Percentiles rank a stretch among this genome's conserved stretches.
phyloP scores from a whole-genome alignment of 2,797 vertebrate genomes.

The Sebastes taczanowskii region DNA sequence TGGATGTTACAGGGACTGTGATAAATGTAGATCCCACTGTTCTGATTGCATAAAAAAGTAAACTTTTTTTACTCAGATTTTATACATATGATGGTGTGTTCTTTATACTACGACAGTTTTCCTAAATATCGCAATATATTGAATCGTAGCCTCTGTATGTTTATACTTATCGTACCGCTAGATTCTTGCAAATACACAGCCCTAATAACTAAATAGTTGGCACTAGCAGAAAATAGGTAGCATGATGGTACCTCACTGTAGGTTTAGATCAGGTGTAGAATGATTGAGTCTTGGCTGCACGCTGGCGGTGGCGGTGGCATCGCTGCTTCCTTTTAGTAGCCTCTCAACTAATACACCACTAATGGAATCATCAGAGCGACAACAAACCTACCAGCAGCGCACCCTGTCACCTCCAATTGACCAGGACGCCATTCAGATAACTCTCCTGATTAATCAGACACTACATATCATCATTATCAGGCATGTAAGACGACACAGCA shows the following conservation, averaged over 20 bases:
- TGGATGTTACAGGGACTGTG: no score
- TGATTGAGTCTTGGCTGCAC: slow-evolving; percentile 4
- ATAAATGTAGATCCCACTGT: no score
- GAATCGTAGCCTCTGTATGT: no score
- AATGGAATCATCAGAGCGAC: slow-evolving; percentile 53
- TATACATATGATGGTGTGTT: no score
- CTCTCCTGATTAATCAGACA: slow-evolving; percentile 49
- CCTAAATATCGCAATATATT: no score
- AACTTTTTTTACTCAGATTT: no score
- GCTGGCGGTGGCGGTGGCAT: not conserved
- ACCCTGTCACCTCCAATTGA: slow-evolving; percentile 59
- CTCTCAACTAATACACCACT: slow-evolving; percentile 34
- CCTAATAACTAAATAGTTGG: not conserved
- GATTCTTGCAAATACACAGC: no score
- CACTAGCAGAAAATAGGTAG: not conserved
- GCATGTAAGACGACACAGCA: slow-evolving; percentile 48
- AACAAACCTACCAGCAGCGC: slow-evolving; percentile 38
- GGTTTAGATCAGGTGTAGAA: not conserved
- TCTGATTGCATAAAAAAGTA: no score
- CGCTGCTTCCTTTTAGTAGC: slow-evolving; percentile 26
- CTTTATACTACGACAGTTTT: no score
- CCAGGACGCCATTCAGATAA: slow-evolving; percentile 42
- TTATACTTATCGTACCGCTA: no score
- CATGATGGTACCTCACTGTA: not conserved
- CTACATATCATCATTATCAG: slow-evolving; percentile 47